Conservation (phyloP, 2,113 vertebrate genomes). For the Clarias magur region DNA sequence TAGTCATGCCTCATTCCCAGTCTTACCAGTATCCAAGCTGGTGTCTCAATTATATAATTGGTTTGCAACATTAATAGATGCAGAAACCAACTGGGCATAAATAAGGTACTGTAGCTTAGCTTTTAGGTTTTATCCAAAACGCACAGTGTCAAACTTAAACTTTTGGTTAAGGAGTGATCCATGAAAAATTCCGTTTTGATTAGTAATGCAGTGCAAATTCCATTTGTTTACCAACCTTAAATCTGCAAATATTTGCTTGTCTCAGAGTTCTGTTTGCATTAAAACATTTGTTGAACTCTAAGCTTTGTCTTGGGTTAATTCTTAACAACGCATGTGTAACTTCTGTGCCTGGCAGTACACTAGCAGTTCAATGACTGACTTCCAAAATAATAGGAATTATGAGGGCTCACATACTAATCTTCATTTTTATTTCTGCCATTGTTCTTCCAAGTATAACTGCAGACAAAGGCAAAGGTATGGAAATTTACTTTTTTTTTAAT, state of each 20-base stretch:
- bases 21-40: neutral
- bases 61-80: neutral
- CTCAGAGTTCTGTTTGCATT: conserved; percentile 39
- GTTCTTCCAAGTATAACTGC: conserved; percentile 8
- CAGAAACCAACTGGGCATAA: neutral
- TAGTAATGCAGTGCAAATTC: neutral
- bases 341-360: neutral
- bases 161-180: neutral
- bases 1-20: neutral
- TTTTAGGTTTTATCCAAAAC: too few species aligned
- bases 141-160: neutral
- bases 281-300: conserved; percentile 41
- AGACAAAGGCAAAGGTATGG: conserved; percentile 46
- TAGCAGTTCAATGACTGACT: neutral
- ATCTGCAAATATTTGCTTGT: neutral
- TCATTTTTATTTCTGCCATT: conserved; percentile 24
- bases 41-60: neutral
- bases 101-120: neutral
- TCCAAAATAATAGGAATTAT: conserved; percentile 10
- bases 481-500: neutral
- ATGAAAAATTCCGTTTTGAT: neutral
- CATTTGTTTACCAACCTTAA: neutral
- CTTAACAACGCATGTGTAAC: conserved; percentile 29
- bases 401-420: conserved; percentile 24
- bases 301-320: conserved; percentile 42